Evolutionary conservation across 23 tunicate species (phyloP), one percentile per base, ranked within the genome.

Genomic region (Halocynthia roretzi): DNA sequence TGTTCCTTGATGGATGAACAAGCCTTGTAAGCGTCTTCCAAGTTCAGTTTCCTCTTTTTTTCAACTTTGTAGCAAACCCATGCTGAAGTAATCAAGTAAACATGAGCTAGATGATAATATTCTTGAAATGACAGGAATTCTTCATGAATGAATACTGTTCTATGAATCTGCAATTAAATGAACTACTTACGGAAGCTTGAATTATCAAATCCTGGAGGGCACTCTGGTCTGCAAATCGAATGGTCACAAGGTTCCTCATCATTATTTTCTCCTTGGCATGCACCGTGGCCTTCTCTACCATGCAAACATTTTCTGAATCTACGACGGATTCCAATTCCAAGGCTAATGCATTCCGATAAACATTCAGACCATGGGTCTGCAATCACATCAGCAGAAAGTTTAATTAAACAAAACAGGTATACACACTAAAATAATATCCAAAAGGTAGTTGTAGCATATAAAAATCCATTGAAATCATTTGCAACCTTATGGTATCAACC

Each of bases 331-430:
- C 85, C 92, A n/a, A 7, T 40, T 7, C 92, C 92, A 11, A 81
- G 64, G 5, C 65, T 61, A 14, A 61, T 52, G 70, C 92, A 86
- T 19, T 69, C 49, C 15, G 72, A 31, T 19, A 83, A 72, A 68
- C 92, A 86, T 23, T 69, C 82, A 14, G 92, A 86, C 92, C 92
- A 86, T 21, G 8, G n/a, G 19, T 80, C 90, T 85, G 56, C 22
- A 84, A 72, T 14, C 11, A 57, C 10, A 22, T 5, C 10, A 14
- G 15, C 15, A 58, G 17, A 14, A 58, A 15, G 63, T 58, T 58
- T 58, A 58, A 58, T 31, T 31, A 31, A 31, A 31, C 44, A 31
- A 31, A 31, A 0, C 44, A 31, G 44, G 44, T 31, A 31, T 31
- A 31, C 44, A 31, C 44, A 31, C 1, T 31, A 31, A 31, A 31